phyloP scores from a whole-genome alignment of 2,797 vertebrate genomes.

The Cyclura pinguis region DNA sequence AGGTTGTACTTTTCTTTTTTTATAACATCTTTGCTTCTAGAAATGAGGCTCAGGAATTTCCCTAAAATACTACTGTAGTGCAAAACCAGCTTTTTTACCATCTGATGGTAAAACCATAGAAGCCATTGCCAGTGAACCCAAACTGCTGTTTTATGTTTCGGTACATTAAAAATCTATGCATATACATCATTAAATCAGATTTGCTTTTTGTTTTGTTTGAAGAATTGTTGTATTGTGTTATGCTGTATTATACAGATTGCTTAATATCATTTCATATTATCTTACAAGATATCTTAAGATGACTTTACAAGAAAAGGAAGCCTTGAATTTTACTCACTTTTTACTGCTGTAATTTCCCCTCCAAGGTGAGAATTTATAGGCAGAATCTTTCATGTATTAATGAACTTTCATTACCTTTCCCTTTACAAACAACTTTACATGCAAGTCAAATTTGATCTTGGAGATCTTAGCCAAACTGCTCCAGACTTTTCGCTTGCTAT shows the following conservation, averaged over 20 bases:
- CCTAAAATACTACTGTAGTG: slow-evolving; percentile 53
- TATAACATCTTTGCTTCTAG: slow-evolving; percentile 68
- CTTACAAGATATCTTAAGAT: not conserved
- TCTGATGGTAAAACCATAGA: slow-evolving; percentile 79
- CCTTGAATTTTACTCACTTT: not conserved
- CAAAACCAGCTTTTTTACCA: slow-evolving; percentile 70
- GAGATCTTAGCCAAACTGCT: not conserved
- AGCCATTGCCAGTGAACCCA: slow-evolving; percentile 71
- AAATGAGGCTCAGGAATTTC: slow-evolving; percentile 73
- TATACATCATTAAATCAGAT: slow-evolving; percentile 40
- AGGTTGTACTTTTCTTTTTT: slow-evolving; percentile 69
- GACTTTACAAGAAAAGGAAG: not conserved
- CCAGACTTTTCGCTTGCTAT: not conserved
- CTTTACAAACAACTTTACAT: not conserved
- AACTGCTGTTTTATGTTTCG: slow-evolving; percentile 58
- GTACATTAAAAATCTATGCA: slow-evolving; percentile 58
- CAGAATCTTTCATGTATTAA: not conserved
- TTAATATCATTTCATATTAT: slow-evolving; percentile 10
- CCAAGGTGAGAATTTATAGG: not conserved
- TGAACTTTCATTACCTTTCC: not conserved
- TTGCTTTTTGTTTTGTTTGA: slow-evolving; percentile 29
- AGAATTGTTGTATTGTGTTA: not conserved
- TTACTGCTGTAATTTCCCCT: not conserved
- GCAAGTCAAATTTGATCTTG: not conserved
- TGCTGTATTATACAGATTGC: not conserved